A percentile compares a stretch with the other conserved stretches of the same genome.
phyloP scores from a whole-genome alignment of 2,888 invertebrate genomes.

The Brachylomia viminalis region DNA sequence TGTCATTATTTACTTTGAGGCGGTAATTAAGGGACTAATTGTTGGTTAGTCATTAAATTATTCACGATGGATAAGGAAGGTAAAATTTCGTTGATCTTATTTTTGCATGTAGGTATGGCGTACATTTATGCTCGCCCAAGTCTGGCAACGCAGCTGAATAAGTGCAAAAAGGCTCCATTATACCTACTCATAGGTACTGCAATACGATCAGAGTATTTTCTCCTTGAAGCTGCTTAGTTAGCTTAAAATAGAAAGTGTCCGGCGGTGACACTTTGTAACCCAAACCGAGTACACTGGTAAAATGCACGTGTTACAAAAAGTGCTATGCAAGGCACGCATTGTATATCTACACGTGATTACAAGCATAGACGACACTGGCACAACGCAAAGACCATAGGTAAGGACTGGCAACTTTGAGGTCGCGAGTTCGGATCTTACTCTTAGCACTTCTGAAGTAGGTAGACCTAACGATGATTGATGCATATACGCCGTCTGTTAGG shows the following conservation, averaged over 20 bases:
- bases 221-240: background rate
- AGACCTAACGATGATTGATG: too few relatives aligned
- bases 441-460: too few relatives aligned
- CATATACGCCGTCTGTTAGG: too few relatives aligned
- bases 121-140: background rate
- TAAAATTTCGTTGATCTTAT: background rate
- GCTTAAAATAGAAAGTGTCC: background rate
- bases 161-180: background rate
- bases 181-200: background rate
- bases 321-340: background rate
- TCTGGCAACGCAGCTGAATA: background rate
- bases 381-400: too few relatives aligned
- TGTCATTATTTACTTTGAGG: constrained; percentile 19
- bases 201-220: background rate
- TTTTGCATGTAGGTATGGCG: background rate
- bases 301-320: background rate
- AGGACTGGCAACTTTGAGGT: too few relatives aligned
- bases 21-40: background rate
- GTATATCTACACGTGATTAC: background rate
- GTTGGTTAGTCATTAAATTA: constrained; percentile 9
- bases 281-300: background rate
- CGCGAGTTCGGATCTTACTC: too few relatives aligned
- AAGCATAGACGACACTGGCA: background rate
- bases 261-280: constrained; percentile 1
- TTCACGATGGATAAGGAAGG: background rate